These are phyloP conservation scores for Trididemnum clinides DNA, from an alignment of 23 tunicate species.

Conservation along the genomic window DNA sequence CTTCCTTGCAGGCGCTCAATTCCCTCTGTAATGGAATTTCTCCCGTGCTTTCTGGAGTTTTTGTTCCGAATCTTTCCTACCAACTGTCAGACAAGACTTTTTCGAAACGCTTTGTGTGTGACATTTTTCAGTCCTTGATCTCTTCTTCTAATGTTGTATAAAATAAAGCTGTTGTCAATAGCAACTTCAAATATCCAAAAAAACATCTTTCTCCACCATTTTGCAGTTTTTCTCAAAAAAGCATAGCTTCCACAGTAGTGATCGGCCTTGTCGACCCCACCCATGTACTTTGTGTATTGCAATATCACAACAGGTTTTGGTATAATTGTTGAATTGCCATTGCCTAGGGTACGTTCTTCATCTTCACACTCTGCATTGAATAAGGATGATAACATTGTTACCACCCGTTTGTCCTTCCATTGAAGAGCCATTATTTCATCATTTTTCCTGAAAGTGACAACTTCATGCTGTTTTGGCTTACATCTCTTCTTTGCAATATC, in stretches of 20 bases:
- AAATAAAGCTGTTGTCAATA: conserved; percentile 6
- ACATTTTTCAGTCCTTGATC: too few relatives aligned
- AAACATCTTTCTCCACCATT: conserved; percentile 26
- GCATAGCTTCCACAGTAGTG: too few relatives aligned
- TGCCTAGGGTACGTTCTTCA: too few relatives aligned
- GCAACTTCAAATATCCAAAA: conserved; percentile 19
- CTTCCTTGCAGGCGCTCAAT: conserved; percentile 4
- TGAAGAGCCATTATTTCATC: conserved; percentile 17
- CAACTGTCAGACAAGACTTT: too few relatives aligned
- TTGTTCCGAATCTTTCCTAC: conserved; percentile 19
- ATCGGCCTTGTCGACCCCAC: too few relatives aligned
- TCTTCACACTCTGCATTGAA: neutral
- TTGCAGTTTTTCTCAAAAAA: conserved; percentile 17
- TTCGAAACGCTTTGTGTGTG: too few relatives aligned
- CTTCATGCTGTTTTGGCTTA: conserved; percentile 26
- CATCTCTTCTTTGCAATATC: neutral
- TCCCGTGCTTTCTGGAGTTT: neutral
- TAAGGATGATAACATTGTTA: conserved; percentile 5
- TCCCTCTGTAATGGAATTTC: neutral
- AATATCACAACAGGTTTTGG: conserved; percentile 10
- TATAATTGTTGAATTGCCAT: too few relatives aligned
- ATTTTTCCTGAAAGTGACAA: conserved; percentile 15
- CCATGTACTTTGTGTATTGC: conserved; percentile 1
- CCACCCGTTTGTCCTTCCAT: conserved; percentile 29
- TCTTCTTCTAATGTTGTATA: too few relatives aligned